Evolutionary conservation across 2,797 vertebrate genomes (phyloP).

Genomic region (Catostomus latipinnis): DNA sequence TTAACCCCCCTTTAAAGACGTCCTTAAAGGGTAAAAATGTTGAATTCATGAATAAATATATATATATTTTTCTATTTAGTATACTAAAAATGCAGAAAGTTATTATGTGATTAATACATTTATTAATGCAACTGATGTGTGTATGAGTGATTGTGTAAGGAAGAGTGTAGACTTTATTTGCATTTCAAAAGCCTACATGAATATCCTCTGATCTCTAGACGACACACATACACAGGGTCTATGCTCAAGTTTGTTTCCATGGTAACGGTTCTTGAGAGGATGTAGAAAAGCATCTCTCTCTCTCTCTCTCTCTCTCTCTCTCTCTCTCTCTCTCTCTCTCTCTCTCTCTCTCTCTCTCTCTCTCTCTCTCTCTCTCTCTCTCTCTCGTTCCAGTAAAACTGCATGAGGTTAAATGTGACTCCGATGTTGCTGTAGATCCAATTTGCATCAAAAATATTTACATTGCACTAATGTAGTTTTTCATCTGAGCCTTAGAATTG

Average conservation of each 20-base stretch:
- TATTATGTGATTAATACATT: too few relatives aligned
- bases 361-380: constrained; percentile 31
- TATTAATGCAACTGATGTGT: not conserved
- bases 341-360: constrained; percentile 46
- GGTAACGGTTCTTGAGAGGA: constrained; percentile 51
- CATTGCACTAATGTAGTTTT: too few relatives aligned
- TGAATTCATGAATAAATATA: too few relatives aligned
- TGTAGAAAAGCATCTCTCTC: constrained; percentile 39
- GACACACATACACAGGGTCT: constrained; percentile 32
- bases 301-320: not conserved
- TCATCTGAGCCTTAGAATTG: too few relatives aligned
- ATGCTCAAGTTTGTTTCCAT: constrained; percentile 50
- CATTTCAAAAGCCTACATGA: constrained; percentile 54
- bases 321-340: not conserved
- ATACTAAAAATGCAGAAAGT: too few relatives aligned
- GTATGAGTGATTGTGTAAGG: constrained; percentile 29
- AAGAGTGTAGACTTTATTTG: constrained; percentile 43
- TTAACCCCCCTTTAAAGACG: too few relatives aligned
- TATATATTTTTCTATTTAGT: too few relatives aligned
- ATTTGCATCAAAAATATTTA: too few relatives aligned
- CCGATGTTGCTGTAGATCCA: not conserved
- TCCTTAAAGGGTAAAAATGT: too few relatives aligned
- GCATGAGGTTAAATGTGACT: constrained; percentile 16
- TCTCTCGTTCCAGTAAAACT: not conserved
- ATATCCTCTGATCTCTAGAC: constrained; percentile 35